Percentiles rank a stretch among this genome's conserved stretches.
These are phyloP conservation scores for Puffinus mauretanicus DNA, from an alignment of 2,113 vertebrate species.

Conservation along the genomic window DNA sequence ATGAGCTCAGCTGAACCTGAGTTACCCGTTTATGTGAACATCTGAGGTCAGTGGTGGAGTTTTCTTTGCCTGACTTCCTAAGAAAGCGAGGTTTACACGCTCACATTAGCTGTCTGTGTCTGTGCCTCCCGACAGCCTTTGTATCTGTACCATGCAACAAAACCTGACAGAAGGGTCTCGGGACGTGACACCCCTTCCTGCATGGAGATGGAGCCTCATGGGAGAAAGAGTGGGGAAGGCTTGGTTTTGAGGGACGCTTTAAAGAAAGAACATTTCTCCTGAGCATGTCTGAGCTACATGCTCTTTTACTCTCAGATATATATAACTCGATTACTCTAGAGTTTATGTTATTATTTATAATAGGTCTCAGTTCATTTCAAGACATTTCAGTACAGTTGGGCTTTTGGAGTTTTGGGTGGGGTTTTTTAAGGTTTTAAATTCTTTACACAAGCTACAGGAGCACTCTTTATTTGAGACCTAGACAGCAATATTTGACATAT, in stretches of 20 bases:
- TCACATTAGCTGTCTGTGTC: neutral
- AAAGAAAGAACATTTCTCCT: neutral
- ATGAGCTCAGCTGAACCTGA: neutral
- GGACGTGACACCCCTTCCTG: neutral
- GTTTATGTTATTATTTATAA: neutral
- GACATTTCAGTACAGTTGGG: neutral
- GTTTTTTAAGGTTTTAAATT: neutral
- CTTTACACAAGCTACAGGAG: neutral
- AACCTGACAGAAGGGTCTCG: neutral
- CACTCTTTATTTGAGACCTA: neutral
- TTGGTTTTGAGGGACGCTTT: neutral
- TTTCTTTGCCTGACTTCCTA: neutral
- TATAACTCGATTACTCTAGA: neutral
- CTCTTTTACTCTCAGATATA: neutral
- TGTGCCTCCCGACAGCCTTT: neutral
- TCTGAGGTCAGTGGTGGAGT: neutral
- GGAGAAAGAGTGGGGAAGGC: neutral
- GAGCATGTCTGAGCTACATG: neutral
- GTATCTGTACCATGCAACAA: neutral
- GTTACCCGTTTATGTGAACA: neutral
- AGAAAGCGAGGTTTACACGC: neutral
- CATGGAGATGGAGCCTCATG: fast-evolving
- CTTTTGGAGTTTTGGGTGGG: neutral
- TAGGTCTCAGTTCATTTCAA: neutral
- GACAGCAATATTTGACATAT: neutral